phyloP scores from a whole-genome alignment of 2,888 invertebrate genomes.

The Acanthosoma haemorrhoidale region DNA sequence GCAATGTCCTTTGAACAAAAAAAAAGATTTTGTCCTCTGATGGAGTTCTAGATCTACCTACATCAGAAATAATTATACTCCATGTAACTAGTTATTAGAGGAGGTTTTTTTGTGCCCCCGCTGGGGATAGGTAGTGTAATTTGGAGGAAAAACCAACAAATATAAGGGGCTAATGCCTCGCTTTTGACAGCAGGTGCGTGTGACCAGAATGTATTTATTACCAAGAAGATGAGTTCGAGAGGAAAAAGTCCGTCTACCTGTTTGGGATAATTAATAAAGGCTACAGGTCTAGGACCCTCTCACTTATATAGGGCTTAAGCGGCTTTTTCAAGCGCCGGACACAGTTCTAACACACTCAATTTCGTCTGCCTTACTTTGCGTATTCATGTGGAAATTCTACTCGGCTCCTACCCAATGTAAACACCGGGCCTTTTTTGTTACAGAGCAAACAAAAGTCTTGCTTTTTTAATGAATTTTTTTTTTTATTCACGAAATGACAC shows the following conservation, averaged over 20 bases:
- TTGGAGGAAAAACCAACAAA: slow-evolving; percentile 28
- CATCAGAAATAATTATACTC: slow-evolving; percentile 14
- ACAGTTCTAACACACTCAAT: too few species aligned
- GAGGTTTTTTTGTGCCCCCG: too few species aligned
- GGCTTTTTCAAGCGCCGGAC: slow-evolving; percentile 13
- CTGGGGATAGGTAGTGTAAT: slow-evolving; percentile 1
- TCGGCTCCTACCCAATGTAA: too few species aligned
- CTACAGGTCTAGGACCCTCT: neutral
- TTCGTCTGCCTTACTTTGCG: too few species aligned
- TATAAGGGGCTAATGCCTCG: slow-evolving; percentile 26
- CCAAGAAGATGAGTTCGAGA: slow-evolving; percentile 1
- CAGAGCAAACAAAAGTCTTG: too few species aligned
- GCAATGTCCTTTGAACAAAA: neutral
- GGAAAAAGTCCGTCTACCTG: slow-evolving; percentile 9
- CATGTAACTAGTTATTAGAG: slow-evolving; percentile 18
- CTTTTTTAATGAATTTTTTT: too few species aligned
- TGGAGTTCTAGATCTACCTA: neutral
- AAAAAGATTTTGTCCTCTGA: neutral
- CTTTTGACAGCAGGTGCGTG: slow-evolving; percentile 28
- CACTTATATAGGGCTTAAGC: slow-evolving; percentile 11
- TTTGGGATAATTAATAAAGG: slow-evolving; percentile 20
- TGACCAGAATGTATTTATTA: slow-evolving; percentile 25
- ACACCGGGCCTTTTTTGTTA: too few species aligned
- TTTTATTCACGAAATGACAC: too few species aligned
- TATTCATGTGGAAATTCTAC: too few species aligned